A percentile compares a stretch with the other conserved stretches of the same genome.
Conservation (phyloP, 2,113 vertebrate genomes). For the Tautogolabrus adspersus region DNA sequence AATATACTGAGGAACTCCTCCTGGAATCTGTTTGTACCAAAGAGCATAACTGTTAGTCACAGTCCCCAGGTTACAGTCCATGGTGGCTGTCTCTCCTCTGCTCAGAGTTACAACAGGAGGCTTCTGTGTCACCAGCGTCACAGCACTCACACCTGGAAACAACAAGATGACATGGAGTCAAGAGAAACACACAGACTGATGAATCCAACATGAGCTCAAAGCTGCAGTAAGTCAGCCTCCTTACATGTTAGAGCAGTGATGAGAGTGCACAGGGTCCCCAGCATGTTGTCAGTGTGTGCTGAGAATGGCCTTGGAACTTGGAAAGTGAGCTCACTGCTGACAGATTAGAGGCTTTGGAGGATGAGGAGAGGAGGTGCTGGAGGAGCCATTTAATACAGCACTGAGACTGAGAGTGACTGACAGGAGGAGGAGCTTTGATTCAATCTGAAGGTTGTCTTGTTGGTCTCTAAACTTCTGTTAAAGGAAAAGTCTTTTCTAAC, state of each 20-base stretch:
- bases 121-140: constrained; percentile 47
- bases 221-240: constrained; percentile 7
- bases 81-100: constrained; percentile 38
- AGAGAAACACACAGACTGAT: constrained; percentile 17
- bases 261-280: constrained; percentile 61
- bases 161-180: constrained; percentile 22
- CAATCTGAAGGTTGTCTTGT: neutral
- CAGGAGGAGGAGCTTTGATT: constrained; percentile 28
- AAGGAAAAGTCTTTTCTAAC: too few relatives aligned
- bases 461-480: too few relatives aligned
- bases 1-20: constrained; percentile 12
- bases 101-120: constrained; percentile 48
- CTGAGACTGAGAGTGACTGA: constrained; percentile 1
- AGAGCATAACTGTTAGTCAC: too few relatives aligned
- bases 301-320: constrained; percentile 33
- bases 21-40: constrained; percentile 66
- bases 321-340: constrained; percentile 6
- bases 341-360: constrained; percentile 30
- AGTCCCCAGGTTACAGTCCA: constrained; percentile 50
- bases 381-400: constrained; percentile 38
- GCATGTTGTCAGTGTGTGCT: constrained; percentile 62
- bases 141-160: constrained; percentile 57
- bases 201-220: constrained; percentile 20
- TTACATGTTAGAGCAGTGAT: constrained; percentile 62
- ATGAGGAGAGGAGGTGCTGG: constrained; percentile 55